Percentiles rank a stretch among this genome's conserved stretches.
These are phyloP conservation scores for Microchirus variegatus DNA, from an alignment of 2,797 vertebrate species.

Conservation along the genomic window DNA sequence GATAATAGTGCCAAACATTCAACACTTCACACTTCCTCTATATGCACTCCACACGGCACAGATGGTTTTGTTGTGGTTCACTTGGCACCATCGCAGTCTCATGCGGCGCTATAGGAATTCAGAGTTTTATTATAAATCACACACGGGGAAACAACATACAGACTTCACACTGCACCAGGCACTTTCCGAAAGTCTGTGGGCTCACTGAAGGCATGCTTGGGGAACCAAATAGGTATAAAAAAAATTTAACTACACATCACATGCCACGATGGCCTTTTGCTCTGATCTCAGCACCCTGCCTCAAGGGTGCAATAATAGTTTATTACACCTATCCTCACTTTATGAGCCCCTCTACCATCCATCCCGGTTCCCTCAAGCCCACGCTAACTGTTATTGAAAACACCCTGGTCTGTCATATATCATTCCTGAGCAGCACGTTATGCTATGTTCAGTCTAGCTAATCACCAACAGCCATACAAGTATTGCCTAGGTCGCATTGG, in stretches of 20 bases:
- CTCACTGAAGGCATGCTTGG: slow-evolving; percentile 34
- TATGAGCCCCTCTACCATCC: slow-evolving; percentile 67
- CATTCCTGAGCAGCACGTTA: slow-evolving; percentile 75
- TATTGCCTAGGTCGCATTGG: slow-evolving; percentile 59
- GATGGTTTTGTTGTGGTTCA: slow-evolving; percentile 68
- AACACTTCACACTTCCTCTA: slow-evolving; percentile 52
- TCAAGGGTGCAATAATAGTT: slow-evolving; percentile 84
- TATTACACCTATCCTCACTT: slow-evolving; percentile 82
- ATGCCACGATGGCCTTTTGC: slow-evolving; percentile 67
- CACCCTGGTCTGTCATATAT: slow-evolving; percentile 76
- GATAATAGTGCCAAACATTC: slow-evolving; percentile 52
- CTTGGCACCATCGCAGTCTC: slow-evolving; percentile 41
- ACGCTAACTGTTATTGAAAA: slow-evolving; percentile 84
- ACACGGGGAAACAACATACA: neutral
- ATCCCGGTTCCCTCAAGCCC: slow-evolving; percentile 65
- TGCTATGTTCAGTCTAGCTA: slow-evolving; percentile 66
- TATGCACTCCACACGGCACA: slow-evolving; percentile 42
- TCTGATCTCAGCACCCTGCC: slow-evolving; percentile 75
- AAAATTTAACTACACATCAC: slow-evolving; percentile 65
- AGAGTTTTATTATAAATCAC: slow-evolving; percentile 49
- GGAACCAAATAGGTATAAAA: slow-evolving; percentile 48
- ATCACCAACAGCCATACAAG: slow-evolving; percentile 51
- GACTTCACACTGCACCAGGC: slow-evolving; percentile 10
- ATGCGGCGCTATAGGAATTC: slow-evolving; percentile 34
- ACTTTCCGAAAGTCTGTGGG: slow-evolving; percentile 32